phyloP scores from a whole-genome alignment of 2,797 vertebrate genomes.

The Pangasius krempfi region DNA sequence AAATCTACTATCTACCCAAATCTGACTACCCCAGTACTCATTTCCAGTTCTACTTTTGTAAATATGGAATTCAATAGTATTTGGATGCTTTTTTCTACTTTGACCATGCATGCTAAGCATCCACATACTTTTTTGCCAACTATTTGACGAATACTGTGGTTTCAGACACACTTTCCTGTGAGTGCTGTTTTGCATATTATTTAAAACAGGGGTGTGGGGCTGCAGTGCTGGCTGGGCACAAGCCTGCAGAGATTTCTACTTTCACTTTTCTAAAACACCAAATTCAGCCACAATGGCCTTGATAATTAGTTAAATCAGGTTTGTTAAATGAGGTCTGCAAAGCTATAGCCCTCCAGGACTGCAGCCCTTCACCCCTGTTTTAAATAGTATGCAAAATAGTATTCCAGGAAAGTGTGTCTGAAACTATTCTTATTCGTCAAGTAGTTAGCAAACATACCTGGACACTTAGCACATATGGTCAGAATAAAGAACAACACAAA shows the following conservation, averaged over 20 bases:
- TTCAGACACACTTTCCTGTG: background rate
- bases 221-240: background rate
- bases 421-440: background rate
- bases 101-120: background rate
- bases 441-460: background rate
- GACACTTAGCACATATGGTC: background rate
- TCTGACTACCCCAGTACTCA: background rate
- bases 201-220: background rate
- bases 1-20: background rate
- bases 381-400: background rate
- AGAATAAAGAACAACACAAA: background rate
- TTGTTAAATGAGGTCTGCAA: conserved; percentile 10
- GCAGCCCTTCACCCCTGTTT: background rate
- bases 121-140: background rate
- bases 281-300: conserved; percentile 1
- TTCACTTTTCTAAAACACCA: conserved; percentile 1
- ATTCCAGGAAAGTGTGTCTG: background rate
- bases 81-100: background rate
- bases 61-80: background rate
- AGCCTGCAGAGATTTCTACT: background rate
- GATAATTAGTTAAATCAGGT: conserved; percentile 1
- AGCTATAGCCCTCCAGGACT: background rate
- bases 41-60: background rate
- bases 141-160: background rate
- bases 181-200: background rate